These are phyloP conservation scores for Diabrotica undecimpunctata DNA, from an alignment of 1,140 invertebrate genomes.

Conservation along the genomic window DNA sequence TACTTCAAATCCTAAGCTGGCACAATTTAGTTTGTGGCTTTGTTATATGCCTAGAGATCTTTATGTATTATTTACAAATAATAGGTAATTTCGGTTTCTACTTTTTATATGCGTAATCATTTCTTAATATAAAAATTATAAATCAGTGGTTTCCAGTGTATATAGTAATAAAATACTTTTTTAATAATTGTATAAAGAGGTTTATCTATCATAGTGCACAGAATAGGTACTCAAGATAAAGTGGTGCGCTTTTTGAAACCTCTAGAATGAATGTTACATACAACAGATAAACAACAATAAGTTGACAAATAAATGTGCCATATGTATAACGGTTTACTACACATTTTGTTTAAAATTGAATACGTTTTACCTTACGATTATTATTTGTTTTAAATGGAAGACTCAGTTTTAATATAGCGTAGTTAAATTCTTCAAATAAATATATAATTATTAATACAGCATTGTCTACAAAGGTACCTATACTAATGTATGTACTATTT, in stretches of 20 bases:
- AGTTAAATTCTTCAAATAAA: constrained; percentile 26
- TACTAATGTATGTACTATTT: constrained; percentile 1
- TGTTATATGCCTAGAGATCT: too few species aligned
- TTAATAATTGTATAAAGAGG: too few species aligned
- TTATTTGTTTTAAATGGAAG: constrained; percentile 50
- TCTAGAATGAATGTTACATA: constrained; percentile 41
- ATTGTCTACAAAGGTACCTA: not conserved
- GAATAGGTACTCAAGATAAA: not conserved
- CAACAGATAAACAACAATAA: constrained; percentile 40
- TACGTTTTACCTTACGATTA: constrained; percentile 46
- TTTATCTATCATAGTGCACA: too few species aligned
- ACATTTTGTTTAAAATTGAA: constrained; percentile 38
- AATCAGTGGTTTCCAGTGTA: too few species aligned
- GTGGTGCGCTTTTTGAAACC: constrained; percentile 26
- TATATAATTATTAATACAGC: constrained; percentile 1
- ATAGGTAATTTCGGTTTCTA: too few species aligned
- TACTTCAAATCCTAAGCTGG: too few species aligned
- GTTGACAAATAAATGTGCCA: constrained; percentile 36
- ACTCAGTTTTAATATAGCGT: constrained; percentile 46
- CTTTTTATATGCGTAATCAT: too few species aligned
- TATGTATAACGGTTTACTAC: constrained; percentile 33
- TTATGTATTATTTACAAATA: too few species aligned
- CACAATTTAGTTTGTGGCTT: too few species aligned
- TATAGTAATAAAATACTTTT: too few species aligned
- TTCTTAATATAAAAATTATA: too few species aligned